Evolutionary conservation across 2,113 vertebrate species (phyloP).

Genomic region (Ornithorhynchus anatinus): DNA sequence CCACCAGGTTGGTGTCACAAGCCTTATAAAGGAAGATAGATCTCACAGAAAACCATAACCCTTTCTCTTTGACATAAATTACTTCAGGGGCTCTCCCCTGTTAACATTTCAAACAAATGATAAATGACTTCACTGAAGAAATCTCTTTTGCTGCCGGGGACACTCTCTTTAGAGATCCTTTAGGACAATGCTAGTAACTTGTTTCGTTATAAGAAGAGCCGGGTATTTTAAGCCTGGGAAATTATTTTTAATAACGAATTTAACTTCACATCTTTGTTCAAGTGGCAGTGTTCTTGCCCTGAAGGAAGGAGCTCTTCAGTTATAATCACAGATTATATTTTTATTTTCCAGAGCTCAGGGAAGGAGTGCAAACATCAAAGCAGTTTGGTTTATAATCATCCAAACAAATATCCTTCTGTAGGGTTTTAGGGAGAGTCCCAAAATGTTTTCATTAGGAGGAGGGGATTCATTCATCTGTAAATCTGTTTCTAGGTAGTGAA

Average conservation of each 20-base stretch:
- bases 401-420: constrained; percentile 58
- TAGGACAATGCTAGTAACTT: constrained; percentile 15
- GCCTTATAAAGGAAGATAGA: neutral
- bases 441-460: constrained; percentile 45
- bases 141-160: constrained; percentile 2
- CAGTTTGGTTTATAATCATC: constrained; percentile 51
- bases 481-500: constrained; percentile 37
- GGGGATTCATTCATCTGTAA: constrained; percentile 40
- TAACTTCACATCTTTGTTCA: constrained; percentile 52
- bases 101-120: constrained; percentile 20
- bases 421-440: constrained; percentile 31
- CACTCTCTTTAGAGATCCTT: constrained; percentile 20
- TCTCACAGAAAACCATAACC: neutral
- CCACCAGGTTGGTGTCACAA: neutral
- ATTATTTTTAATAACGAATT: constrained; percentile 8
- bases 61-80: neutral
- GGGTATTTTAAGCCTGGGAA: neutral
- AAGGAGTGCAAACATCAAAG: constrained; percentile 53
- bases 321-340: constrained; percentile 50
- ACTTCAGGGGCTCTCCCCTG: neutral
- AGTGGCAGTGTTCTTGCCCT: constrained; percentile 23
- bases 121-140: neutral
- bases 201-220: neutral
- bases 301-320: constrained; percentile 38
- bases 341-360: constrained; percentile 54